phyloP scores from a whole-genome alignment of 2,888 invertebrate species.

The Lithodes maja region DNA sequence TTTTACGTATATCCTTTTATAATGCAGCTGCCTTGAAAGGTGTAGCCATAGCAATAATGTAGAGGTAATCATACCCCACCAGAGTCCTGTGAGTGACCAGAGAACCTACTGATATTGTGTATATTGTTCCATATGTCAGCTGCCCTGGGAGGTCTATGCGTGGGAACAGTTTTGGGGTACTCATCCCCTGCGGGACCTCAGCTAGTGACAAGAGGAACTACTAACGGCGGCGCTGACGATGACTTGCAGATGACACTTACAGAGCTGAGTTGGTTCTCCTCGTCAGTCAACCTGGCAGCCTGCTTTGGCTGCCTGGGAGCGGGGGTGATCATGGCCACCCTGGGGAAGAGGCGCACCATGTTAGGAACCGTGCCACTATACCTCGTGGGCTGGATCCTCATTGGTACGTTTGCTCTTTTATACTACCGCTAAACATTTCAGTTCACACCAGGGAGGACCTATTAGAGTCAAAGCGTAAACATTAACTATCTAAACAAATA shows the following conservation, averaged over 20 bases:
- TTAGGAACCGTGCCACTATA: background rate
- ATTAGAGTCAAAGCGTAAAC: too few species aligned
- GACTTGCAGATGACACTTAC: background rate
- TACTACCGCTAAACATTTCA: too few species aligned
- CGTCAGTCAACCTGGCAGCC: background rate
- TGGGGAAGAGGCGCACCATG: background rate
- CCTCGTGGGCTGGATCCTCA: background rate
- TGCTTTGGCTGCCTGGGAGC: background rate
- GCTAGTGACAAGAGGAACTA: background rate
- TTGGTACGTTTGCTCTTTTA: background rate
- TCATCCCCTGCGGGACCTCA: background rate
- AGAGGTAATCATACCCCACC: too few species aligned
- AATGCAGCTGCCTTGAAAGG: too few species aligned
- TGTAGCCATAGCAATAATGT: too few species aligned
- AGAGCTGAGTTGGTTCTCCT: background rate
- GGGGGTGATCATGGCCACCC: background rate
- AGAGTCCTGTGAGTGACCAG: too few species aligned
- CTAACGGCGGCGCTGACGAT: background rate
- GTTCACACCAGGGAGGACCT: too few species aligned
- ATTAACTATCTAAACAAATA: too few species aligned
- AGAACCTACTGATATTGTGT: too few species aligned
- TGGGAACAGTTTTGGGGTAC: background rate
- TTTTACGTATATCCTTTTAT: too few species aligned
- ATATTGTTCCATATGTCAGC: background rate
- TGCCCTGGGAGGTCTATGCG: background rate